Conservation (phyloP, 2,888 invertebrate genomes). For the Anthophora plumipes region DNA sequence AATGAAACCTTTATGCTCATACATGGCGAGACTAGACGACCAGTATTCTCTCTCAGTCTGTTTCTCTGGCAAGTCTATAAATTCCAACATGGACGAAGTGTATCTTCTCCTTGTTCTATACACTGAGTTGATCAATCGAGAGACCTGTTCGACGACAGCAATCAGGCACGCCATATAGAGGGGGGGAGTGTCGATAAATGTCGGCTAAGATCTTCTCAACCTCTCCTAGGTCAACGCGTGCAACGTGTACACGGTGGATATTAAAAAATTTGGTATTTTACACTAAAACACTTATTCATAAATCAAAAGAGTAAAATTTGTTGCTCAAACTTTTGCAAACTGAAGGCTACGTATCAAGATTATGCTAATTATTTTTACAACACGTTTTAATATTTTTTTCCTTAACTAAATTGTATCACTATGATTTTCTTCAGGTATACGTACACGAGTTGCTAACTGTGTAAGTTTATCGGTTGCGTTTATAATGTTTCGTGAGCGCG, state of each 20-base stretch:
- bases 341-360: too few species aligned
- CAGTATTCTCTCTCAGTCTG: constrained; percentile 36
- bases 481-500: too few species aligned
- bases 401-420: too few species aligned
- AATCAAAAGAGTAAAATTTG: too few species aligned
- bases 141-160: constrained; percentile 34
- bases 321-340: too few species aligned
- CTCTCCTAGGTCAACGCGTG: neutral
- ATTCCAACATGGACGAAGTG: constrained; percentile 27
- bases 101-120: constrained; percentile 12
- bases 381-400: too few species aligned
- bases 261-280: neutral
- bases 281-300: too few species aligned
- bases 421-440: too few species aligned
- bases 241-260: neutral
- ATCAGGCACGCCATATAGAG: constrained; percentile 31
- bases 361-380: too few species aligned
- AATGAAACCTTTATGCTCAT: constrained; percentile 73
- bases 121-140: constrained; percentile 39
- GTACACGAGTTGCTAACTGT: too few species aligned
- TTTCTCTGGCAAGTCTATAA: neutral
- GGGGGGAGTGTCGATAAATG: constrained; percentile 8
- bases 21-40: constrained; percentile 74
- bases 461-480: too few species aligned
- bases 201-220: constrained; percentile 15